Percentiles rank a stretch among this genome's conserved stretches.
phyloP scores from a whole-genome alignment of 1,140 invertebrate genomes.

The Drosophila saltans region DNA sequence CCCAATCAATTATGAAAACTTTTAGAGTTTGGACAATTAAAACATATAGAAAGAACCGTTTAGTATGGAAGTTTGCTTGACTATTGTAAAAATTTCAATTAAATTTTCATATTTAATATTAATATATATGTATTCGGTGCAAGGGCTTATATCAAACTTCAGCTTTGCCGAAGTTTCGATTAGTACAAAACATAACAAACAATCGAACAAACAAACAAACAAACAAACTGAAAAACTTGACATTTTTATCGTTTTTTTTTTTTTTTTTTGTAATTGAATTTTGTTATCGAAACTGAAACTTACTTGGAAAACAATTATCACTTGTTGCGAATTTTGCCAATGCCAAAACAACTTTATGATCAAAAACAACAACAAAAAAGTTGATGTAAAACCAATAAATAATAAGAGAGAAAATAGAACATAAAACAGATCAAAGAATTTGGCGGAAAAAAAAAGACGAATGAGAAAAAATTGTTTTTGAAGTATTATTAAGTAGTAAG shows the following conservation, averaged over 20 bases:
- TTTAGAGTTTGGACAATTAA: no score
- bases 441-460: no score
- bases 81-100: no score
- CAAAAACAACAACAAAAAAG: constrained; percentile 49
- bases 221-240: constrained; percentile 53
- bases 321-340: constrained; percentile 75
- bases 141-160: neutral
- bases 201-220: constrained; percentile 29
- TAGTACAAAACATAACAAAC: constrained; percentile 47
- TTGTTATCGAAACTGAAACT: constrained; percentile 58
- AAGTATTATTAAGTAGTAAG: neutral
- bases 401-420: constrained; percentile 39
- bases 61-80: no score
- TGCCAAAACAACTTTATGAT: constrained; percentile 74
- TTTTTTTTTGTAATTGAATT: constrained; percentile 30
- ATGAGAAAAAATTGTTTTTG: neutral
- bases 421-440: constrained; percentile 15
- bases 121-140: neutral
- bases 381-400: constrained; percentile 57
- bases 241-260: neutral
- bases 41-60: no score
- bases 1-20: no score
- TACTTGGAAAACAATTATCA: constrained; percentile 83
- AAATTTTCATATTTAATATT: no score
- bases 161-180: constrained; percentile 13